A percentile compares a stretch with the other conserved stretches of the same genome.
These are phyloP conservation scores for Protonemura montana DNA, from an alignment of 2,888 invertebrate genomes.

Conservation along the genomic window DNA sequence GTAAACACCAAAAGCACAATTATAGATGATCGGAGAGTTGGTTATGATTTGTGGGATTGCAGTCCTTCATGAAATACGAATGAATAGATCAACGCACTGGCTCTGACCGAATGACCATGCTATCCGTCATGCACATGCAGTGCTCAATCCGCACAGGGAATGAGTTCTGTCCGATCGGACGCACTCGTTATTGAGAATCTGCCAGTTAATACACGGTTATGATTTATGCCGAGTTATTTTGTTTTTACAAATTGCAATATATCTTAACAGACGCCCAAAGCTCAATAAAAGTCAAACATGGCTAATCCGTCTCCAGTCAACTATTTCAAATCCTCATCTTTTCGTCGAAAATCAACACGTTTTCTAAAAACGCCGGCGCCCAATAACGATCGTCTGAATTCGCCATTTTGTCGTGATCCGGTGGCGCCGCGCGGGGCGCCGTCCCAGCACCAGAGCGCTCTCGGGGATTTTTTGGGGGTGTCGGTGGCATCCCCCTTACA, in stretches of 20 bases:
- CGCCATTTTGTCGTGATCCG: slow-evolving; percentile 40
- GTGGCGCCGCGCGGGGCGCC: slow-evolving; percentile 1
- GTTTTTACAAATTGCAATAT: not conserved
- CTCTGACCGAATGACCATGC: not conserved
- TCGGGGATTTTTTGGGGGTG: slow-evolving; percentile 34
- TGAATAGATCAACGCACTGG: not conserved
- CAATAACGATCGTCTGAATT: slow-evolving; percentile 35
- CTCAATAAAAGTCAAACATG: not conserved
- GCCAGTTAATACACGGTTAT: not conserved
- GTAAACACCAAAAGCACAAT: not conserved
- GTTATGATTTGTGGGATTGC: slow-evolving; percentile 7
- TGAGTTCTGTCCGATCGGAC: not conserved
- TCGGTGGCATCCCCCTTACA: slow-evolving; percentile 28
- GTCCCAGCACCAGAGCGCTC: not conserved
- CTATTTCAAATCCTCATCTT: not conserved
- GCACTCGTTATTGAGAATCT: not conserved
- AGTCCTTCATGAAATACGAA: not conserved
- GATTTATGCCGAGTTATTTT: not conserved
- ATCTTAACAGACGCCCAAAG: not conserved
- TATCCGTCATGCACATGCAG: not conserved
- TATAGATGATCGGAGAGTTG: not conserved
- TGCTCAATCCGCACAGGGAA: not conserved
- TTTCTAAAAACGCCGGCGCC: not conserved
- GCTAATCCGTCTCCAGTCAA: not conserved
- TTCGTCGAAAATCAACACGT: slow-evolving; percentile 4